A percentile compares a stretch with the other conserved stretches of the same genome.
Conservation (phyloP, 64 coral and sea anemone genomes). For the Actinia equina region DNA sequence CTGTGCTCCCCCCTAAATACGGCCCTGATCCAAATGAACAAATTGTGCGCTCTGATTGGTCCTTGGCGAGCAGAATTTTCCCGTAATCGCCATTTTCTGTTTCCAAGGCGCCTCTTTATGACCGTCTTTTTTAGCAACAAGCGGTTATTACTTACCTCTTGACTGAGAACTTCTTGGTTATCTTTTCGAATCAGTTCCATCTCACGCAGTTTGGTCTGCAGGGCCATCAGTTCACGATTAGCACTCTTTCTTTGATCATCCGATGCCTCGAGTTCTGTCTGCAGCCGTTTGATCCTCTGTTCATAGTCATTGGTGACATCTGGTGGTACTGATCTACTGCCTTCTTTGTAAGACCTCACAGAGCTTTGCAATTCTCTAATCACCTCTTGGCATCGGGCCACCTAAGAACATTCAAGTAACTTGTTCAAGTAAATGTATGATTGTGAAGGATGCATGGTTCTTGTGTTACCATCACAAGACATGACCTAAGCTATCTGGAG, state of each 20-base stretch:
- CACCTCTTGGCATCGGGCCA: slow-evolving; percentile 85
- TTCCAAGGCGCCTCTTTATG: no score
- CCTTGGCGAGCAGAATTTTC: no score
- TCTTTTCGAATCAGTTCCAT: slow-evolving; percentile 45
- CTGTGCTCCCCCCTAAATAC: no score
- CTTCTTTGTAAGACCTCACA: slow-evolving; percentile 51
- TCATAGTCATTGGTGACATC: slow-evolving; percentile 82
- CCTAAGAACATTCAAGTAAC: slow-evolving; percentile 33
- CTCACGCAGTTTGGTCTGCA: slow-evolving; percentile 77
- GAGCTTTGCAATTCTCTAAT: slow-evolving; percentile 70
- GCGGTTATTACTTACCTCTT: slow-evolving; percentile 41
- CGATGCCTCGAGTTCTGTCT: slow-evolving; percentile 73
- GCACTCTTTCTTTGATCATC: slow-evolving; percentile 59
- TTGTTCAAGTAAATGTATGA: neutral
- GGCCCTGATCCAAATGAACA: no score
- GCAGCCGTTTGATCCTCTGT: slow-evolving; percentile 58
- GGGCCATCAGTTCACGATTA: slow-evolving; percentile 55
- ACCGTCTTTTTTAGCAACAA: no score
- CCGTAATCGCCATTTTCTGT: no score
- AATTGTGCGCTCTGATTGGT: no score
- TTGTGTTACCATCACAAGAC: no score
- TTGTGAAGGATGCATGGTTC: no score
- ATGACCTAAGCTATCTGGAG: no score
- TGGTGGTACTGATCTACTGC: slow-evolving; percentile 14
- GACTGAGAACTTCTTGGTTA: slow-evolving; percentile 61